phyloP scores from a whole-genome alignment of 53 echinoderm and acorn worm genomes.

The Apostichopus leukothele region DNA sequence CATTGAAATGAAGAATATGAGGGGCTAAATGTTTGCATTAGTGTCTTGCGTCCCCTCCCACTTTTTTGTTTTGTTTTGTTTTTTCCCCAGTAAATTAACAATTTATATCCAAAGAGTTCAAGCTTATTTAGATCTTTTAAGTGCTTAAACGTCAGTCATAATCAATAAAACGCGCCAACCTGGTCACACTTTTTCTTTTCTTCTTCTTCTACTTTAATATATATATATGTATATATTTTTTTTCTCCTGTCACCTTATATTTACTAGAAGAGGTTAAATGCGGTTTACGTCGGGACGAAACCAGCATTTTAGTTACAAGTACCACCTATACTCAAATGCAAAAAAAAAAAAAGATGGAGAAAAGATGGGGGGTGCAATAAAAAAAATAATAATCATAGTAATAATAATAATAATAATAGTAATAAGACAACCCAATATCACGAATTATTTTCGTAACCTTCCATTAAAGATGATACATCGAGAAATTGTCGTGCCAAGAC shows the following conservation, averaged over 20 bases:
- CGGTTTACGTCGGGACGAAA: conserved; percentile 24
- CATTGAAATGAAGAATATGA: conserved; percentile 31
- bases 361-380: no score
- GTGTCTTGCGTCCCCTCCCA: conserved; percentile 18
- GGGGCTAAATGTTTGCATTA: conserved; percentile 47
- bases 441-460: no score
- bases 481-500: no score
- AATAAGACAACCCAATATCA: no score
- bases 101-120: not conserved
- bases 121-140: conserved; percentile 15
- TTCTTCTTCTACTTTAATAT: not conserved
- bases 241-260: not conserved
- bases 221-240: not conserved
- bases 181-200: not conserved
- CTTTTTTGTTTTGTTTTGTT: not conserved
- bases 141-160: conserved; percentile 20
- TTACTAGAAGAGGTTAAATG: conserved; percentile 24
- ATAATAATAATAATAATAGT: no score
- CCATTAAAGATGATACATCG: no score
- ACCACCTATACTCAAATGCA: not conserved
- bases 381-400: no score
- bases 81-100: not conserved
- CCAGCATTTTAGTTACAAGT: not conserved
- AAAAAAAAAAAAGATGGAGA: not conserved
- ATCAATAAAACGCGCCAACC: conserved; percentile 29